Evolutionary conservation across 2,113 vertebrate species (phyloP).

Genomic region (Collichthys lucidus): DNA sequence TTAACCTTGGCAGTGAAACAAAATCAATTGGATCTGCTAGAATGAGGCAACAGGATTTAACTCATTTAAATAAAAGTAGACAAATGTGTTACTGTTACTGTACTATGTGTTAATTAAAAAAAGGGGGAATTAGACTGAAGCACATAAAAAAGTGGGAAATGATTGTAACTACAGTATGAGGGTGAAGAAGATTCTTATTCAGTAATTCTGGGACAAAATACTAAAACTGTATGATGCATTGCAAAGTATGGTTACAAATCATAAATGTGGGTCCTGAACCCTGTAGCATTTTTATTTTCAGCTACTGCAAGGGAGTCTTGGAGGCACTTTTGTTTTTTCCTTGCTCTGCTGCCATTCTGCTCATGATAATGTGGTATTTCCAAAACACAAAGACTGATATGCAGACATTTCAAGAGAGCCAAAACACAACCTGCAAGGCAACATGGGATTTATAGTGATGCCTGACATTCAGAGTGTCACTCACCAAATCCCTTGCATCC

Average conservation of each 20-base stretch:
- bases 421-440: slow-evolving; percentile 35
- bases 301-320: background rate
- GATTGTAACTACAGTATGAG: background rate
- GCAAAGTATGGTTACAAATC: background rate
- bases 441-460: slow-evolving; percentile 27
- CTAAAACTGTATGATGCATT: background rate
- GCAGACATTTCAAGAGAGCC: slow-evolving; percentile 57
- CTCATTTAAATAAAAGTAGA: background rate
- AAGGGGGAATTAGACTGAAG: background rate
- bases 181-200: background rate
- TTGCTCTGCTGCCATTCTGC: slow-evolving; percentile 28
- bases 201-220: background rate
- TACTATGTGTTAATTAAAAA: too few species aligned
- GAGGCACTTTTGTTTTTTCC: slow-evolving; percentile 10
- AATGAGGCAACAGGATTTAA: background rate
- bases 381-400: slow-evolving; percentile 51
- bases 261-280: background rate
- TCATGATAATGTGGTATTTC: slow-evolving; percentile 74
- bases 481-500: slow-evolving; percentile 3
- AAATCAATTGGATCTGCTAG: background rate
- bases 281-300: background rate
- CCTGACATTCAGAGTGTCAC: slow-evolving; percentile 42
- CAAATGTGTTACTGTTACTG: background rate
- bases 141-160: background rate
- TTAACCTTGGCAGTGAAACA: background rate